phyloP scores from a whole-genome alignment of 2,888 invertebrate genomes.

The Tortricodes alternella region DNA sequence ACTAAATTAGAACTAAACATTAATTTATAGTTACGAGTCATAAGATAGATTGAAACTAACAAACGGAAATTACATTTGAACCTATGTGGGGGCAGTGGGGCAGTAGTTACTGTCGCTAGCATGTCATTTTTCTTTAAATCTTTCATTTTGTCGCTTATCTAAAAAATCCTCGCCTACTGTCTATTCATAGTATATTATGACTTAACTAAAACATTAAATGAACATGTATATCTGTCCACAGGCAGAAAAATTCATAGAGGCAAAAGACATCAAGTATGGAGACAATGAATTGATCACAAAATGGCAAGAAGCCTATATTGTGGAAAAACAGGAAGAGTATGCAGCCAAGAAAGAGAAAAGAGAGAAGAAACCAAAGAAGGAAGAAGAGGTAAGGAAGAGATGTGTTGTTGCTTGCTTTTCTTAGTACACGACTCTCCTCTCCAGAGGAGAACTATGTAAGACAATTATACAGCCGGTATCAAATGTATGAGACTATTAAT shows the following conservation, averaged over 20 bases:
- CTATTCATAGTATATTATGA: not conserved
- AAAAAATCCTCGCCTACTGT: no score
- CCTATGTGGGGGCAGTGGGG: no score
- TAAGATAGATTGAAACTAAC: no score
- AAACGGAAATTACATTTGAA: no score
- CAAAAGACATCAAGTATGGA: constrained; percentile 86
- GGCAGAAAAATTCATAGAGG: constrained; percentile 89
- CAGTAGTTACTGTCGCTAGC: no score
- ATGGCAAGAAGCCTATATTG: constrained; percentile 87
- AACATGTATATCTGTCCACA: constrained; percentile 38
- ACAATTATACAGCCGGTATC: no score
- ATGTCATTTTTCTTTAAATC: no score
- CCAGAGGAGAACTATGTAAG: no score
- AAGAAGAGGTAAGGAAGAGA: constrained; percentile 50
- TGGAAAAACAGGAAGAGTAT: constrained; percentile 86
- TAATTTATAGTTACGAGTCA: not conserved
- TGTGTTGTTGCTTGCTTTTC: no score
- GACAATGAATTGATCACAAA: constrained; percentile 85
- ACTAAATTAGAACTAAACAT: not conserved
- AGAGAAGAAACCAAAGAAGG: constrained; percentile 78
- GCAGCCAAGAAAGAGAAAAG: constrained; percentile 83
- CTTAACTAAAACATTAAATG: not conserved
- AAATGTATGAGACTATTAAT: no score
- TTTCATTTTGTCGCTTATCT: no score
- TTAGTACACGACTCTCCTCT: no score